phyloP scores from a whole-genome alignment of 1,140 invertebrate genomes.

The Achroia grisella region DNA sequence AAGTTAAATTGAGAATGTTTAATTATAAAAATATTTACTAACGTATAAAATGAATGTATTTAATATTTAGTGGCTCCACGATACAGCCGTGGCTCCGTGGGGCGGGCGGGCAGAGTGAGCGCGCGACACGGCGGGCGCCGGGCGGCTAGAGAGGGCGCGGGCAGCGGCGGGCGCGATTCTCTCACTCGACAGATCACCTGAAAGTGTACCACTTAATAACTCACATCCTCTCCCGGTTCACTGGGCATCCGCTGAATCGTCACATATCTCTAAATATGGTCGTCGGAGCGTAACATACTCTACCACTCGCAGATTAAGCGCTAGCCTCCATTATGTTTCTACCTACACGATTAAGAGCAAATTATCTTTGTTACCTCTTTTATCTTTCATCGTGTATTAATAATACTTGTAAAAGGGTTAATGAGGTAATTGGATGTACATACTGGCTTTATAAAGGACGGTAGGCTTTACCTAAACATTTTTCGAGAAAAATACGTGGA shows the following conservation, averaged over 20 bases:
- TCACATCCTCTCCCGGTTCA: conserved; percentile 69
- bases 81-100: not conserved
- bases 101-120: conserved; percentile 21
- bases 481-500: no score
- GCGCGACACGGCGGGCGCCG: no score
- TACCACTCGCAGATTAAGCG: conserved; percentile 44
- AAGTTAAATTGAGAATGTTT: no score
- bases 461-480: no score
- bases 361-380: conserved; percentile 6
- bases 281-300: conserved; percentile 45
- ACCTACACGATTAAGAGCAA: conserved; percentile 12
- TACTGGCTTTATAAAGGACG: no score
- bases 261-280: conserved; percentile 71
- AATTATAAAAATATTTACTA: no score
- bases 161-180: conserved; percentile 37
- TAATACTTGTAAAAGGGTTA: no score
- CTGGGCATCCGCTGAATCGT: conserved; percentile 66
- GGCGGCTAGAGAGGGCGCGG: conserved; percentile 6
- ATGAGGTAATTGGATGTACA: no score
- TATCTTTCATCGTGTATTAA: conserved; percentile 1
- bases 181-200: conserved; percentile 70
- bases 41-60: no score
- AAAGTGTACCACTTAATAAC: conserved; percentile 71
- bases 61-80: not conserved
- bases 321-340: not conserved